Percentiles rank a stretch among this genome's conserved stretches.
phyloP scores from a whole-genome alignment of 2,113 vertebrate species.

The Daubentonia madagascariensis region DNA sequence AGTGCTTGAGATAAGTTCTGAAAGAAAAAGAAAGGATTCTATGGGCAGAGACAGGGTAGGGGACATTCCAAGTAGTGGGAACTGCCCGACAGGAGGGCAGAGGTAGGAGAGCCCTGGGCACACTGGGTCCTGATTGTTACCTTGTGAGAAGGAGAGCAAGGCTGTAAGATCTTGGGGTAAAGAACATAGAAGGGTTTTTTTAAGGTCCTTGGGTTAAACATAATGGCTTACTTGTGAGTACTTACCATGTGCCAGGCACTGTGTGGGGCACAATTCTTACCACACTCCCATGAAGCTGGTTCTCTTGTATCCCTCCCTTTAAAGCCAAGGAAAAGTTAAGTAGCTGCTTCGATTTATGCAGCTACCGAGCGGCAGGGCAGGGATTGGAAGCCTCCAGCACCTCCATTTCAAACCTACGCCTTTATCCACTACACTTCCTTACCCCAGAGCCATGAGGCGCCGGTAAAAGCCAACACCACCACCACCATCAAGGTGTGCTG shows the following conservation, averaged over 20 bases:
- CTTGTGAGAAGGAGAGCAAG: background rate
- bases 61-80: background rate
- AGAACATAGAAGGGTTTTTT: background rate
- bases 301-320: background rate
- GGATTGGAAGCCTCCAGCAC: background rate
- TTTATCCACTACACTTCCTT: background rate
- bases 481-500: fast-evolving
- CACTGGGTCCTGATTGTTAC: background rate
- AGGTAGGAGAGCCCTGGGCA: background rate
- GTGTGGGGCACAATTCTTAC: background rate
- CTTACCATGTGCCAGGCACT: background rate
- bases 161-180: background rate
- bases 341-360: background rate
- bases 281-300: background rate
- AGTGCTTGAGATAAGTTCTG: too few relatives aligned
- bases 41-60: background rate
- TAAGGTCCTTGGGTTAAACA: background rate
- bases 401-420: background rate
- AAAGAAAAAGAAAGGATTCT: background rate
- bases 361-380: background rate
- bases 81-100: background rate
- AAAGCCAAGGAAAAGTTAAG: background rate
- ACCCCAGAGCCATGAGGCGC: background rate
- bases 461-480: background rate
- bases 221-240: background rate